Evolutionary conservation across 2,113 vertebrate species (phyloP).

Genomic region (Pholis gunnellus): DNA sequence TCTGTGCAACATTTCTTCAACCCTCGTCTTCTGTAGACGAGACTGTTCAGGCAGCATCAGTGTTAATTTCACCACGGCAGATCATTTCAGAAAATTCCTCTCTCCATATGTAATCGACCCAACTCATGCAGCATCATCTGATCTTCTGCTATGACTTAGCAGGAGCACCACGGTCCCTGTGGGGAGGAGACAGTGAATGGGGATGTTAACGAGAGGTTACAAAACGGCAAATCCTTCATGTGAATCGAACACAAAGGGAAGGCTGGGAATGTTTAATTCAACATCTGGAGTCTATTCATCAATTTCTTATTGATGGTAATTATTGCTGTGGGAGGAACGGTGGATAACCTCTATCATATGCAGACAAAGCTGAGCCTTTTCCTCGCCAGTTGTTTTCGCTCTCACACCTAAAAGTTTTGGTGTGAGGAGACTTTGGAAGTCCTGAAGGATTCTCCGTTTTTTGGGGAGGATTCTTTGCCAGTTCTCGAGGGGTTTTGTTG

Average conservation of each 20-base stretch:
- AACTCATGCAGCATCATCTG: constrained; percentile 35
- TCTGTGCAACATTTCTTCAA: neutral
- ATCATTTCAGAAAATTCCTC: constrained; percentile 20
- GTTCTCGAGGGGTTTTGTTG: constrained; percentile 14
- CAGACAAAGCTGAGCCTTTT: constrained; percentile 32
- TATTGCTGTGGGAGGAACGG: constrained; percentile 57
- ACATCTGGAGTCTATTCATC: constrained; percentile 78
- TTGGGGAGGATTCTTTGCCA: constrained; percentile 22
- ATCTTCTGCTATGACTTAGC: constrained; percentile 49
- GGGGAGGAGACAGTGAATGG: constrained; percentile 35
- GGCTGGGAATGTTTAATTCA: constrained; percentile 60
- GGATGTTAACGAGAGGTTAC: constrained; percentile 43
- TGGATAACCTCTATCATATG: constrained; percentile 64
- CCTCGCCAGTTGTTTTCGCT: constrained; percentile 49
- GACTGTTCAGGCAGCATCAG: neutral
- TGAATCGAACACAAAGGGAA: constrained; percentile 46
- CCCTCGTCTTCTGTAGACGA: neutral
- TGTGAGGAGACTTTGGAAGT: constrained; percentile 17
- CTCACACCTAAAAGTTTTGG: constrained; percentile 42
- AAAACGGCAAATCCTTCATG: constrained; percentile 52
- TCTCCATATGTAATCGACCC: constrained; percentile 31
- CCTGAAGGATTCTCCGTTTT: constrained; percentile 24
- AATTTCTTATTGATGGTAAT: constrained; percentile 71
- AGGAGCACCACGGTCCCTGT: constrained; percentile 20
- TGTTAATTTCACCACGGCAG: constrained; percentile 29